Evolutionary conservation across 2,113 vertebrate genomes (phyloP).

Genomic region (Ctenodactylus gundi): DNA sequence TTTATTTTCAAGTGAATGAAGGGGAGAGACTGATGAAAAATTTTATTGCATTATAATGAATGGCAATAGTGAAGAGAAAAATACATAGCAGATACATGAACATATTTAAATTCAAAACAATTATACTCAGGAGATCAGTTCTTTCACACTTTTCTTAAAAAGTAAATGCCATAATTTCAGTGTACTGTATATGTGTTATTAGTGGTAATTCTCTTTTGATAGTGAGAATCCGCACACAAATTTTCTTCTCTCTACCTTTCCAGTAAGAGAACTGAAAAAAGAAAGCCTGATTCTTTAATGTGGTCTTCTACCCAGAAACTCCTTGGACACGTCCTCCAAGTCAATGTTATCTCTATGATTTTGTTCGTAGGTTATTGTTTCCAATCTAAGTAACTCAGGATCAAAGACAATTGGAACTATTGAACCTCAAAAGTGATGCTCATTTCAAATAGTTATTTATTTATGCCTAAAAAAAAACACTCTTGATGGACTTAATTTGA

Average conservation of each 20-base stretch:
- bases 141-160: neutral
- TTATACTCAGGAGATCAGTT: neutral
- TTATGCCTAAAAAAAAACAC: neutral
- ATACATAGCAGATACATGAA: neutral
- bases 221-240: neutral
- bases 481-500: neutral
- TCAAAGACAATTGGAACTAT: neutral
- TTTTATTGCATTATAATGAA: conserved; percentile 3
- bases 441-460: neutral
- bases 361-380: conserved; percentile 14
- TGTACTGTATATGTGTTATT: neutral
- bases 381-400: conserved; percentile 11
- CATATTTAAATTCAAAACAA: conserved; percentile 48
- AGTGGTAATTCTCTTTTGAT: neutral
- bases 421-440: conserved; percentile 32
- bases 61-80: conserved; percentile 5
- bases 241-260: neutral
- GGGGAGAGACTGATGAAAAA: neutral
- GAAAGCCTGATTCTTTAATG: neutral
- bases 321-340: neutral
- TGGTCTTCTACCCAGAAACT: neutral
- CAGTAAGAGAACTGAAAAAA: neutral
- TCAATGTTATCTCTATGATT: neutral
- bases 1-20: neutral
- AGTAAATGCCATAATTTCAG: neutral